Conservation (phyloP, 1,140 invertebrate species). For the Trinorchestia longiramus region DNA sequence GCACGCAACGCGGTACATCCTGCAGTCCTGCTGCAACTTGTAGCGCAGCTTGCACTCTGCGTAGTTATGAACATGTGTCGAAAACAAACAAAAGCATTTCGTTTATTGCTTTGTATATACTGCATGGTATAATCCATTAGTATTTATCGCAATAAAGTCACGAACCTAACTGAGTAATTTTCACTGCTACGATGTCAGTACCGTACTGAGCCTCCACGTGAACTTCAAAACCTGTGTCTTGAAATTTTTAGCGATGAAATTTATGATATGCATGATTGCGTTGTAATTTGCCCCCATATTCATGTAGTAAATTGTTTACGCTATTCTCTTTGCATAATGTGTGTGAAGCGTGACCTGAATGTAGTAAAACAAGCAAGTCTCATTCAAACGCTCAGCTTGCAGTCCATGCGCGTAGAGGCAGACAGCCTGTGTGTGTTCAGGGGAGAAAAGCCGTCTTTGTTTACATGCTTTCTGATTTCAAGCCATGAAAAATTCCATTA, state of each 20-base stretch:
- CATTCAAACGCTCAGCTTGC: not conserved
- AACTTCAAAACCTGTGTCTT: not conserved
- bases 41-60: no score
- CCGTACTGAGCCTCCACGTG: not conserved
- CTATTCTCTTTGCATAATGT: not conserved
- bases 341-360: not conserved
- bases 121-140: no score
- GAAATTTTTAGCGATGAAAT: not conserved
- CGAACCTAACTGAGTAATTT: not conserved
- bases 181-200: not conserved
- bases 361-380: not conserved
- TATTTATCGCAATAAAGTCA: not conserved
- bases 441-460: not conserved
- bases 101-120: no score
- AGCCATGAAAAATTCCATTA: not conserved
- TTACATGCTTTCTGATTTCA: not conserved
- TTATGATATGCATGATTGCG: not conserved
- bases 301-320: not conserved
- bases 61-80: no score
- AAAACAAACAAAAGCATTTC: no score
- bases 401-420: not conserved
- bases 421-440: not conserved
- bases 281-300: not conserved
- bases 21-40: no score
- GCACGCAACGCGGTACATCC: no score